Conservation (phyloP, 2,113 vertebrate species). For the Apteryx owenii region DNA sequence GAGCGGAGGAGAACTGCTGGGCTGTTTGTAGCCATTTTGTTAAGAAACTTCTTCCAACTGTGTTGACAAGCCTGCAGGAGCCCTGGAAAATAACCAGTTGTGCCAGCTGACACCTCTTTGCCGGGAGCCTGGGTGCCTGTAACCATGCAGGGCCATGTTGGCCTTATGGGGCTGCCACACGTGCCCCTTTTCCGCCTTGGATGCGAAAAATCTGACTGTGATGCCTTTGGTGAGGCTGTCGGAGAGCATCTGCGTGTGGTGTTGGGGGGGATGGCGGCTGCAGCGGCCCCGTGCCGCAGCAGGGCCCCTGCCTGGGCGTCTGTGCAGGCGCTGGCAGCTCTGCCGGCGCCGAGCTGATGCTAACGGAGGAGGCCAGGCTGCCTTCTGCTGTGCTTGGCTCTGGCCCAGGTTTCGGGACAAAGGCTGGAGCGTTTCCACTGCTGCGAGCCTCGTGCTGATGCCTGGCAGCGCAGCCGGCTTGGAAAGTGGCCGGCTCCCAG, state of each 20-base stretch:
- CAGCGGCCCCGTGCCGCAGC: rapidly evolving
- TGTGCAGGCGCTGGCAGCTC: not conserved
- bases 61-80: not conserved
- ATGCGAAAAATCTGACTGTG: not conserved
- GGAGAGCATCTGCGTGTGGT: not conserved
- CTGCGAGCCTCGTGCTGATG: rapidly evolving
- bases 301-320: not conserved
- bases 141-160: too few species aligned
- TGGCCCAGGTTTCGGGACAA: constrained; percentile 27
- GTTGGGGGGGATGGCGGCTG: rapidly evolving
- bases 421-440: constrained; percentile 21
- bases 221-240: not conserved
- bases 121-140: not conserved
- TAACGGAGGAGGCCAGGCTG: not conserved
- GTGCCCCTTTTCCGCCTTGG: not conserved
- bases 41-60: not conserved
- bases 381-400: constrained; percentile 54
- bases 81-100: not conserved
- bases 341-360: not conserved
- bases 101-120: not conserved
- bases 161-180: not conserved
- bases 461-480: not conserved
- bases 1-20: not conserved
- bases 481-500: not conserved
- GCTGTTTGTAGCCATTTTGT: not conserved